A percentile compares a stretch with the other conserved stretches of the same genome.
phyloP scores from a whole-genome alignment of 2,797 vertebrate species.

The Danio kyathit region DNA sequence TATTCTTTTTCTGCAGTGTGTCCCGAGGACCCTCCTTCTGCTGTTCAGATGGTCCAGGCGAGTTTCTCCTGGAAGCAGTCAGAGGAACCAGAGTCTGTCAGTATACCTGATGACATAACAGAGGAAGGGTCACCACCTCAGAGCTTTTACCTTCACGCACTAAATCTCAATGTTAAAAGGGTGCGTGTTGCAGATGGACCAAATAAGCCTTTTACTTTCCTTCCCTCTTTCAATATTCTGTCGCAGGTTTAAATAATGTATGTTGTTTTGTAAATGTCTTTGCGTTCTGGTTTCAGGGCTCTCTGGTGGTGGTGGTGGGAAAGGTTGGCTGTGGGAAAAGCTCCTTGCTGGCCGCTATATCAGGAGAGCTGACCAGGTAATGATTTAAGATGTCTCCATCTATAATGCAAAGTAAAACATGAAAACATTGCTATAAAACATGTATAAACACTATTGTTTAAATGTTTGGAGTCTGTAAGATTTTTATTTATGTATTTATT shows the following conservation, averaged over 20 bases:
- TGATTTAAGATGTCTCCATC: background rate
- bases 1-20: constrained; percentile 70
- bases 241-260: background rate
- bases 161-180: constrained; percentile 85
- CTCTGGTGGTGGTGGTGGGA: constrained; percentile 89
- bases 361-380: constrained; percentile 93
- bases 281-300: constrained; percentile 79
- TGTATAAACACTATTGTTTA: no score
- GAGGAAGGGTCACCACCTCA: constrained; percentile 49
- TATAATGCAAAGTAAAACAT: no score
- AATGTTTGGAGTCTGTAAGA: no score
- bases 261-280: background rate
- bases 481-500: no score
- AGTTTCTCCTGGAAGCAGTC: constrained; percentile 86
- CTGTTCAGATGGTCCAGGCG: constrained; percentile 81
- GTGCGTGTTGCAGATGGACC: constrained; percentile 68
- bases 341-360: constrained; percentile 89
- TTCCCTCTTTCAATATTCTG: background rate
- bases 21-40: constrained; percentile 75
- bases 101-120: constrained; percentile 17
- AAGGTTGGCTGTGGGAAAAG: constrained; percentile 97
- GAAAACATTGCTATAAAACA: no score
- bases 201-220: background rate
- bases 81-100: constrained; percentile 26
- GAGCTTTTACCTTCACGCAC: constrained; percentile 79